Percentiles rank a stretch among this genome's conserved stretches.
Conservation (phyloP, 1,140 invertebrate species). For the Atopsyche davidsoni region DNA sequence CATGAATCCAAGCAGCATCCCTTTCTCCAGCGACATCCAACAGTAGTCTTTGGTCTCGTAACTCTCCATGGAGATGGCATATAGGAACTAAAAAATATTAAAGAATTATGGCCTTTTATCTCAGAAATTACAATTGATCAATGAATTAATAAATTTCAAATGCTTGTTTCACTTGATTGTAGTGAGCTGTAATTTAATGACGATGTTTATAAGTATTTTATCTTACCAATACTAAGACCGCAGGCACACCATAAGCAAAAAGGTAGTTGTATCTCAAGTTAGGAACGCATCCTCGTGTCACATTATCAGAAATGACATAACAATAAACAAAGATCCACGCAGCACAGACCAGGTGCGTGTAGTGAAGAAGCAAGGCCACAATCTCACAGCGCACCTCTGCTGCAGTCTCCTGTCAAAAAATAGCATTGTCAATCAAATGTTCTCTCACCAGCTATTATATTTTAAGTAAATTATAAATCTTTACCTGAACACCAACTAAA, state of each 20-base stretch:
- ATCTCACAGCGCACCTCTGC: slow-evolving; percentile 54
- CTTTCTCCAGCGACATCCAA: slow-evolving; percentile 66
- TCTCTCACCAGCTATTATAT: neutral
- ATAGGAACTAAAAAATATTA: slow-evolving; percentile 51
- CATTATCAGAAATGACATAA: slow-evolving; percentile 36
- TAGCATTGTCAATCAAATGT: neutral
- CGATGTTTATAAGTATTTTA: neutral
- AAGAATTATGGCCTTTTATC: slow-evolving; percentile 1
- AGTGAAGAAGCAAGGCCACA: slow-evolving; percentile 60
- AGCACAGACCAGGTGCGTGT: slow-evolving; percentile 58
- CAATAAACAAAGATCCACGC: slow-evolving; percentile 58
- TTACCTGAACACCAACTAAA: slow-evolving; percentile 42
- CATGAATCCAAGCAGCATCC: slow-evolving; percentile 67
- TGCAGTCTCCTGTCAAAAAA: slow-evolving; percentile 49
- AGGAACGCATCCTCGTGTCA: slow-evolving; percentile 30
- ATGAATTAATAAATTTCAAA: neutral
- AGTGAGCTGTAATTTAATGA: neutral
- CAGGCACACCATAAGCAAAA: slow-evolving; percentile 50
- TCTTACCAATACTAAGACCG: slow-evolving; percentile 51
- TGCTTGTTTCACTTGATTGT: neutral
- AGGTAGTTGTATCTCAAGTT: slow-evolving; percentile 47
- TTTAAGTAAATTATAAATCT: neutral
- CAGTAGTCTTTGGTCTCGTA: slow-evolving; percentile 65
- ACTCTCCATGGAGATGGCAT: slow-evolving; percentile 54
- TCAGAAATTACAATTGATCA: slow-evolving; percentile 10